Conservation (phyloP, 2,888 invertebrate genomes). For the Macroteleia sp. region DNA sequence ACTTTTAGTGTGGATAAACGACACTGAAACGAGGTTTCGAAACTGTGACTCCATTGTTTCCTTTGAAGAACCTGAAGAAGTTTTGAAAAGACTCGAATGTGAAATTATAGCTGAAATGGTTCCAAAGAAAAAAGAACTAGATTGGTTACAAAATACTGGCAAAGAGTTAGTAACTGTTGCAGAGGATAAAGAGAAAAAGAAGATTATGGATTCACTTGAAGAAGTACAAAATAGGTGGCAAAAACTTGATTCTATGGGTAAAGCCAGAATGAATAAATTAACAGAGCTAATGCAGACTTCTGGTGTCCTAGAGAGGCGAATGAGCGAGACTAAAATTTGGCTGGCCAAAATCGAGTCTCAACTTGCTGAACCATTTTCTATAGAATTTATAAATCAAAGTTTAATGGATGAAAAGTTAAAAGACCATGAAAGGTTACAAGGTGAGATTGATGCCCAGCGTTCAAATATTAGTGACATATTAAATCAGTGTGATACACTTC, state of each 20-base stretch:
- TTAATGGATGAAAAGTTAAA: conserved; percentile 88
- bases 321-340: conserved; percentile 89
- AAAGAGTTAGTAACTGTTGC: conserved; percentile 87
- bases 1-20: conserved; percentile 89
- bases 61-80: conserved; percentile 89
- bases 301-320: conserved; percentile 88
- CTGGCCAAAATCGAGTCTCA: conserved; percentile 89
- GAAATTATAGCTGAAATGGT: conserved; percentile 91
- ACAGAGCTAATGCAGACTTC: conserved; percentile 90
- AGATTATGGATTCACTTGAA: conserved; percentile 86
- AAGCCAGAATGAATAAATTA: conserved; percentile 89
- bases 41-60: conserved; percentile 81
- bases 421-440: conserved; percentile 90
- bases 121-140: conserved; percentile 90
- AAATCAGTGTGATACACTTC: conserved; percentile 90
- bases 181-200: conserved; percentile 86
- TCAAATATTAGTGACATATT: conserved; percentile 91
- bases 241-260: conserved; percentile 87
- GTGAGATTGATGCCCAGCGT: conserved; percentile 90
- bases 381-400: conserved; percentile 88
- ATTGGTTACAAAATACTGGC: conserved; percentile 90
- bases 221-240: conserved; percentile 89
- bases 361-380: conserved; percentile 87
- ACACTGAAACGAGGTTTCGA: conserved; percentile 85
- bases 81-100: conserved; percentile 89